These are phyloP conservation scores for Tricholaema leucomelas DNA, from an alignment of 2,113 vertebrate species.

Conservation along the genomic window DNA sequence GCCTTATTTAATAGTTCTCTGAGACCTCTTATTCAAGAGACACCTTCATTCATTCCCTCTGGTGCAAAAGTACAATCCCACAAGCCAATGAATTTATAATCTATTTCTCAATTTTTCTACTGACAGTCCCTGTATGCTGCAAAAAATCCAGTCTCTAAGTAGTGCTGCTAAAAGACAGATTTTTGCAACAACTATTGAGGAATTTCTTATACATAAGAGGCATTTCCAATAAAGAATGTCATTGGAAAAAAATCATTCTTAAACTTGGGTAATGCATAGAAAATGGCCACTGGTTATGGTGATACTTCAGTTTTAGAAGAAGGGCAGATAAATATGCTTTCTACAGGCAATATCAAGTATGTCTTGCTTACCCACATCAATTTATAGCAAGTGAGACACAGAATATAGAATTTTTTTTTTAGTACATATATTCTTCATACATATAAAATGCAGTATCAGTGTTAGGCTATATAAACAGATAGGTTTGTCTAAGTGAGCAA, in stretches of 20 bases:
- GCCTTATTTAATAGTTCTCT: neutral
- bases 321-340: neutral
- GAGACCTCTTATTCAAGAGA: rapidly evolving
- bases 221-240: neutral
- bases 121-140: neutral
- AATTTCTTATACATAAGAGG: neutral
- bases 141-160: neutral
- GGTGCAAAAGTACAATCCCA: neutral
- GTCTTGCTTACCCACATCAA: rapidly evolving
- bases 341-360: too few relatives aligned
- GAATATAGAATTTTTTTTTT: rapidly evolving
- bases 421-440: neutral
- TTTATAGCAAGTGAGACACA: neutral
- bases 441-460: rapidly evolving
- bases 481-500: neutral
- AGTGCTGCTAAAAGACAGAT: neutral
- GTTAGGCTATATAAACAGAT: neutral
- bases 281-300: neutral
- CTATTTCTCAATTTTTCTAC: neutral
- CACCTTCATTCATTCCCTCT: neutral
- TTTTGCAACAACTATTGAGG: neutral
- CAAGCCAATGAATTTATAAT: neutral
- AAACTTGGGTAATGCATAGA: neutral
- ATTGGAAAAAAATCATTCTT: neutral
- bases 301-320: neutral